Conservation (phyloP, 2,888 invertebrate genomes). For the Leptinotarsa juncta region DNA sequence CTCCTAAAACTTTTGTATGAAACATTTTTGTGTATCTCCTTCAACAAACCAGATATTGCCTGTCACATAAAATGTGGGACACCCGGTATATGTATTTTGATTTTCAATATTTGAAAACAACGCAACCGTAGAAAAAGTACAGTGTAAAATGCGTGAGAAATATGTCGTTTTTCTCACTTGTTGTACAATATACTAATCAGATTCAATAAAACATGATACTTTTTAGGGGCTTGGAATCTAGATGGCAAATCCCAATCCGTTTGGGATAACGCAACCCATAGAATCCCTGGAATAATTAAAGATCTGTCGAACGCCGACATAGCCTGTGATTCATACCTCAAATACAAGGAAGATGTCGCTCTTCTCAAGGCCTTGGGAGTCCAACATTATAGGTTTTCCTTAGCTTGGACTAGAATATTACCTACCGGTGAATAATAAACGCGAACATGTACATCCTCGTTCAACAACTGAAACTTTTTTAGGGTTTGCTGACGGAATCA, state of each 20-base stretch:
- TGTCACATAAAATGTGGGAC: too few relatives aligned
- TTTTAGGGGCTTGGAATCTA: conserved; percentile 59
- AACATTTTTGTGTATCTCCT: too few relatives aligned
- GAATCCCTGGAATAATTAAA: conserved; percentile 63
- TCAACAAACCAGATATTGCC: too few relatives aligned
- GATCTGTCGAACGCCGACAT: conserved; percentile 72
- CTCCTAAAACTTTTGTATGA: too few relatives aligned
- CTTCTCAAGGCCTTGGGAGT: conserved; percentile 71
- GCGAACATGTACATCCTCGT: too few relatives aligned
- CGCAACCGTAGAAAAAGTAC: too few relatives aligned
- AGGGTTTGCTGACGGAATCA: conserved; percentile 7
- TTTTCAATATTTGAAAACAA: too few relatives aligned
- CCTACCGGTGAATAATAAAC: conserved; percentile 69
- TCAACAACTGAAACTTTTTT: background rate
- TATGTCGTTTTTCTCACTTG: too few relatives aligned
- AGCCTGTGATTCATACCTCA: conserved; percentile 76
- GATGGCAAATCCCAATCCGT: conserved; percentile 64
- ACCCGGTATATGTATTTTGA: too few relatives aligned
- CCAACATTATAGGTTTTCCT: conserved; percentile 66
- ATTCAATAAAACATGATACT: background rate
- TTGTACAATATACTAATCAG: too few relatives aligned
- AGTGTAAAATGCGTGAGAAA: too few relatives aligned
- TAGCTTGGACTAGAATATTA: conserved; percentile 61
- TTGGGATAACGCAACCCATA: conserved; percentile 68
- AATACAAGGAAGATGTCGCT: conserved; percentile 72